A percentile compares a stretch with the other conserved stretches of the same genome.
These are phyloP conservation scores for Conus canariensis DNA, from an alignment of 2,888 invertebrate species.

Conservation along the genomic window DNA sequence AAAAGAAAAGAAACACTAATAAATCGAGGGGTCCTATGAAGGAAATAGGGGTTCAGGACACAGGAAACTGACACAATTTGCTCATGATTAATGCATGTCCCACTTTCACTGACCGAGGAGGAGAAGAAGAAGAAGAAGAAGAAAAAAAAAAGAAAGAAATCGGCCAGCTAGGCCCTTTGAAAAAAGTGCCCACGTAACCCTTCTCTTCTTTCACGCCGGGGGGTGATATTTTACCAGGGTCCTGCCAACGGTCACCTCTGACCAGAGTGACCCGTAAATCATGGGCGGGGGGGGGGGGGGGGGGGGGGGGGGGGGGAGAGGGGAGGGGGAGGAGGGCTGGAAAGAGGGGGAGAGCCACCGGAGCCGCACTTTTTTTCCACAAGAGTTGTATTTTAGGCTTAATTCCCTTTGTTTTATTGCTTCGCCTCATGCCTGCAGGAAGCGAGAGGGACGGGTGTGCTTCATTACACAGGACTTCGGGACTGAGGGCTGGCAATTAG, in stretches of 20 bases:
- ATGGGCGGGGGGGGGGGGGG: background rate
- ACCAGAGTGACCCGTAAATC: background rate
- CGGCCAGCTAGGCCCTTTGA: background rate
- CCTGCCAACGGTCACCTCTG: background rate
- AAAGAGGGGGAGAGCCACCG: background rate
- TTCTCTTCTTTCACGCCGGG: background rate
- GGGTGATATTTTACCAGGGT: background rate
- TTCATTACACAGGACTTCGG: slow-evolving; percentile 17
- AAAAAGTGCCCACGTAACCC: background rate
- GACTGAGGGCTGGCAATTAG: background rate
- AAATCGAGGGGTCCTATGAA: background rate
- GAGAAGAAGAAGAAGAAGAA: background rate
- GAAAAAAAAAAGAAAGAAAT: background rate
- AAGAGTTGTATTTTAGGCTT: background rate
- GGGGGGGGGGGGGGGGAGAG: too few relatives aligned
- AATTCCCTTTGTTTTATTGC: slow-evolving; percentile 29
- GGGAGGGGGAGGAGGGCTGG: too few relatives aligned
- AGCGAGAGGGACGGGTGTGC: background rate
- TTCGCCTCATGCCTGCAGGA: background rate
- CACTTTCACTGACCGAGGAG: background rate
- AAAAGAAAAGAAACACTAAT: too few relatives aligned
- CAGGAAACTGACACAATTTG: background rate
- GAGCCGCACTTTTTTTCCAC: background rate
- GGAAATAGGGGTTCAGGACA: background rate
- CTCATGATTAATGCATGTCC: slow-evolving; percentile 7